These are phyloP conservation scores for Dasypolia templi DNA, from an alignment of 2,888 invertebrate species.

Conservation along the genomic window DNA sequence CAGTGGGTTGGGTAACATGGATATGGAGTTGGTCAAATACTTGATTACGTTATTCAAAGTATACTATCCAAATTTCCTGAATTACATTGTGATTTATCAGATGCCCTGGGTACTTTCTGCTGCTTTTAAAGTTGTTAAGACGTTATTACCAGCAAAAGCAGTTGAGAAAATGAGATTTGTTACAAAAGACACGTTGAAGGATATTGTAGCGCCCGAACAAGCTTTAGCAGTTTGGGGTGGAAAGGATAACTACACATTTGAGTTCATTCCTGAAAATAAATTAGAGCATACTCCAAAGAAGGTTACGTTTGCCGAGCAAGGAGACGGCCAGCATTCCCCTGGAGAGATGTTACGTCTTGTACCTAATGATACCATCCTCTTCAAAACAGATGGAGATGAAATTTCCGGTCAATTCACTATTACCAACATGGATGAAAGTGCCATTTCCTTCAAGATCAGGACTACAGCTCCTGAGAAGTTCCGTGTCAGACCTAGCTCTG, in stretches of 20 bases:
- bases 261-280: conserved; percentile 92
- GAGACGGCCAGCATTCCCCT: conserved; percentile 80
- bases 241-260: conserved; percentile 93
- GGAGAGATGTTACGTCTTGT: conserved; percentile 91
- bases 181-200: conserved; percentile 93
- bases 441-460: conserved; percentile 93
- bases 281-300: conserved; percentile 87
- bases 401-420: conserved; percentile 92
- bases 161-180: conserved; percentile 97
- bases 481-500: conserved; percentile 97
- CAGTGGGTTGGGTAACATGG: conserved; percentile 96
- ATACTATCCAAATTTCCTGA: conserved; percentile 96
- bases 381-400: conserved; percentile 92
- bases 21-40: conserved; percentile 97
- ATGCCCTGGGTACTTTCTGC: conserved; percentile 98
- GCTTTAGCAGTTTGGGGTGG: conserved; percentile 96
- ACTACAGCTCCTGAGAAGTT: conserved; percentile 99
- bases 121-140: conserved; percentile 97
- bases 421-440: conserved; percentile 92
- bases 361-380: conserved; percentile 93
- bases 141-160: conserved; percentile 96
- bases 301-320: conserved; percentile 83
- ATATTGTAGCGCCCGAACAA: conserved; percentile 93
- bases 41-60: conserved; percentile 96
- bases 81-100: conserved; percentile 97